These are phyloP conservation scores for Procavia capensis DNA, from an alignment of 2,113 vertebrate species.

Conservation along the genomic window DNA sequence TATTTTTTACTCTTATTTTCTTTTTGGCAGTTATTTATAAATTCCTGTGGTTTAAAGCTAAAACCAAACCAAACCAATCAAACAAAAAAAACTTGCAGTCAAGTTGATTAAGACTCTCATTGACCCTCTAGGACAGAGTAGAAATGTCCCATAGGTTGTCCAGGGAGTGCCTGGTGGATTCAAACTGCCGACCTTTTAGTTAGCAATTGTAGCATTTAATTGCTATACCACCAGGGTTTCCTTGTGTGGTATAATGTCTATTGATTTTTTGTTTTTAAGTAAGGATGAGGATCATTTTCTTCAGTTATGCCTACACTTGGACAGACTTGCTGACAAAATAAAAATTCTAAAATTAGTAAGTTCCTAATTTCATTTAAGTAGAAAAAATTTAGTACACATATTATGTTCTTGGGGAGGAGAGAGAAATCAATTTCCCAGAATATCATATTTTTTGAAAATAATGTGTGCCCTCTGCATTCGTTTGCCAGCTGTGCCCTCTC, in stretches of 20 bases:
- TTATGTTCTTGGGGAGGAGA: neutral
- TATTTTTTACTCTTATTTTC: neutral
- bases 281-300: neutral
- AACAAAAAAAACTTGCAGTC: too few species aligned
- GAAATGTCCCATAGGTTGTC: too few species aligned
- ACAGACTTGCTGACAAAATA: conserved; percentile 12
- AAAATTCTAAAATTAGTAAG: conserved; percentile 16
- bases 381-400: neutral
- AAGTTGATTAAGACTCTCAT: too few species aligned
- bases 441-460: neutral
- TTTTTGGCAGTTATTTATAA: conserved; percentile 29
- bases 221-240: too few species aligned
- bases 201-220: too few species aligned
- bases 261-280: neutral
- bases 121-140: too few species aligned
- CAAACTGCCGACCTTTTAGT: too few species aligned
- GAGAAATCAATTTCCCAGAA: conserved; percentile 39
- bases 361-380: neutral
- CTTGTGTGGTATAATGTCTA: neutral
- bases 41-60: neutral
- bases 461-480: too few species aligned
- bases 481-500: too few species aligned
- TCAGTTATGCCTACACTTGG: conserved; percentile 24
- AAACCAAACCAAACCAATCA: too few species aligned
- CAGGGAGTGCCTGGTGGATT: too few species aligned